Base-by-base conservation (phyloP, 2,797 vertebrate species). In the Dryobates pubescens region DNA sequence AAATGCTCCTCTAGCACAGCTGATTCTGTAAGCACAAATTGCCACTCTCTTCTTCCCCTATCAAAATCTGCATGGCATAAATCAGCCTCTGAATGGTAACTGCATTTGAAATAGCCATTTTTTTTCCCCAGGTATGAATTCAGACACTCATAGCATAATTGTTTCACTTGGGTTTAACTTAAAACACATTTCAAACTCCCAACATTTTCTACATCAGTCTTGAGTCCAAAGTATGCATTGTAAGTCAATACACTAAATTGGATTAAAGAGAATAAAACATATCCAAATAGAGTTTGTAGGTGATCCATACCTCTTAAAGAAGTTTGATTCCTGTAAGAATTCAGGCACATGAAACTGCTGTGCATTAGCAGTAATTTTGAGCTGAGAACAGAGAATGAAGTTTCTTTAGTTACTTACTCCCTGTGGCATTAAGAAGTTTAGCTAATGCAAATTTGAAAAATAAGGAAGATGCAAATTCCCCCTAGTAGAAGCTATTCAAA, bases 201-300 rank as follows among this genome's bases (percentile, higher is more conserved):
- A 61, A 83, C 90, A 92, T 27, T 59, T 89, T 53, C 45, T 86
- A 70, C 82, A 43, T 23, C 64, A 67, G 23, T 83, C 79, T 92
- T 75, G 63, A 59, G 88, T 64, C 68, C 86, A 70, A 85, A 89
- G 63, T 30, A 58, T 36, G 16, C 61, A 59, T 72, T 83, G 41
- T 64, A 89, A 77, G 43, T 61, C 34, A 93, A 69, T 87, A 68
- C 0, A 0, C 13, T 78, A 59, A 74, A 81, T 73, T 32, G 24
- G 45, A 75, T 86, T 94, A 91, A 69, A 85, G 54, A 41, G 38
- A 87, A 71, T 45, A 69, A 94, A 74, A 82, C 13, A 65, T 20
- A 71, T 57, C 34, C 85, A 82, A 88, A 90, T 38, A 67, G 7
- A 58, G 19, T 72, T 51, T 47, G 13, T 54, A 69, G 56, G 14